Evolutionary conservation across 2,113 vertebrate genomes (phyloP), one percentile per base, ranked within the genome.

Genomic region (Enhydra lutris): DNA sequence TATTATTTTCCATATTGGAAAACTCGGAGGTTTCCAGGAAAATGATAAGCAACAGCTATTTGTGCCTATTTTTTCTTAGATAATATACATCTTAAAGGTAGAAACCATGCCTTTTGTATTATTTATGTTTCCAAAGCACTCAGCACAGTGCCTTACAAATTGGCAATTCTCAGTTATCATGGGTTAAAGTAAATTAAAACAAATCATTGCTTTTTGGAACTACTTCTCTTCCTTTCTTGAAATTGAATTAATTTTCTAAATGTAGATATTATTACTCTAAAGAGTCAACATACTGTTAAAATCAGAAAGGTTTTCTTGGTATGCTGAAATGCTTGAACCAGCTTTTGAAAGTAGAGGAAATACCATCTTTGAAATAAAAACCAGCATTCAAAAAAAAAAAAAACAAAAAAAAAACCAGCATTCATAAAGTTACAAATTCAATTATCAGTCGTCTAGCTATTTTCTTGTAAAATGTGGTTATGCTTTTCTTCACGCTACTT

Each of bases 131-230:
- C 29, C 39, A 47, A 95, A 91, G 39, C 88, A 96, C 39, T 57
- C 31, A 86, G 47, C 45, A 69, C 31, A 39, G 52, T 39, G 10
- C 9, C 57, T 82, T 76, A 67, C 12, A 94, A 67, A 93, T 73
- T 59, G 34, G 24, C 61, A 83, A 26, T 52, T 92, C 11, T 94
- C 67, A 63, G 17, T 63, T 45, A 81, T 74, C n/a, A 21, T 52
- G 63, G 13, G 8, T 55, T 92, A 83, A 94, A 81, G 34, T 79
- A 96, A 90, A 96, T 91, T 24, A 88, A 96, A 94, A 59, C 7
- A 61, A 94, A 96, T 86, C n/a, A 80, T 21, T 63, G 9, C 14
- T 85, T 69, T 86, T 63, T 90, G 17, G 57, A 95, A 87, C 79
- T 57, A 74, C 3, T 74, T 83, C 11, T 95, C 29, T 74, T 95